A percentile compares a stretch with the other conserved stretches of the same genome.
Conservation (phyloP, 2,113 vertebrate species). For the Eretmochelys imbricata region DNA sequence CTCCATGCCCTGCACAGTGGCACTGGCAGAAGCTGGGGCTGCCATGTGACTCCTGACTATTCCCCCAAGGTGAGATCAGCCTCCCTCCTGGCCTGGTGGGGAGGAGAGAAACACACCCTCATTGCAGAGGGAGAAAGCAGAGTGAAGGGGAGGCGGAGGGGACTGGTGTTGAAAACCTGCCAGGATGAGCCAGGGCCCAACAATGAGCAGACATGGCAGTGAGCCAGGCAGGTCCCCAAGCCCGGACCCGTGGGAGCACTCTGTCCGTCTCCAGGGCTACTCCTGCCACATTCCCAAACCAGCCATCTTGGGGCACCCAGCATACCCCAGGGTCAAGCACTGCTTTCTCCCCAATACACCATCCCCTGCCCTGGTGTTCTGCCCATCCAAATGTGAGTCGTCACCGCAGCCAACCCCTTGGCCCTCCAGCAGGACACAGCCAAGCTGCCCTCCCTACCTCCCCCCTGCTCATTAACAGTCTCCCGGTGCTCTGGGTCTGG, state of each 20-base stretch:
- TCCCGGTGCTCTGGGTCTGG: background rate
- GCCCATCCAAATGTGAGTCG: background rate
- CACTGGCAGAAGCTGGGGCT: background rate
- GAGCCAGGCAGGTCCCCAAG: background rate
- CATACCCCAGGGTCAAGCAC: background rate
- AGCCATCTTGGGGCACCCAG: too few species aligned
- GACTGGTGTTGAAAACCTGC: background rate
- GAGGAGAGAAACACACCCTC: background rate
- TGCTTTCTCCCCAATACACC: background rate
- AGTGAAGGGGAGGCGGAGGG: too few species aligned
- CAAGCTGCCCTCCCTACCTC: too few species aligned
- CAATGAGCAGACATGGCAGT: background rate
- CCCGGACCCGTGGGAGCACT: background rate
- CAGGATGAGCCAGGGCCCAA: background rate
- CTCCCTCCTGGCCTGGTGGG: background rate
- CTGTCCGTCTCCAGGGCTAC: background rate
- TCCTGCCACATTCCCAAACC: background rate
- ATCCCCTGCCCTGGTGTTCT: background rate
- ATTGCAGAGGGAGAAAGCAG: too few species aligned
- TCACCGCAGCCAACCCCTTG: background rate
- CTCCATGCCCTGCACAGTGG: background rate
- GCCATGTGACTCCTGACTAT: background rate
- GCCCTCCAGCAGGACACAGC: background rate
- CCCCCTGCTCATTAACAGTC: background rate
- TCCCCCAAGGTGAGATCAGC: background rate